Conservation (phyloP, 1,140 invertebrate species). For the Protaetia brevitarsis region DNA sequence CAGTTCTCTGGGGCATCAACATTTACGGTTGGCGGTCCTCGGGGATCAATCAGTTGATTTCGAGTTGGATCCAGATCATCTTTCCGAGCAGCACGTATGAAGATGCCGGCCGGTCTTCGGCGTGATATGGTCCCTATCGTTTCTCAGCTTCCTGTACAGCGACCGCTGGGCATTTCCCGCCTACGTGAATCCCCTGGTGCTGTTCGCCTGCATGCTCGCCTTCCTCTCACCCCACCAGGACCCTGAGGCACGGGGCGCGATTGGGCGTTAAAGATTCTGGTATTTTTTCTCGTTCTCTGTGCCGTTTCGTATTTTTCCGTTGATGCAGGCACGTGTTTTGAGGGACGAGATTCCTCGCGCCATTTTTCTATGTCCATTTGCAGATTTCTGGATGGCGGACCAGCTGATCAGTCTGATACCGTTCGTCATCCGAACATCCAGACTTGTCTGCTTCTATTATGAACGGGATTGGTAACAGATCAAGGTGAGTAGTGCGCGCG, state of each 20-base stretch:
- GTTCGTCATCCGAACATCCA: constrained; percentile 78
- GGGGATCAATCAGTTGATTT: constrained; percentile 93
- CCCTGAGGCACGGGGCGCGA: constrained; percentile 74
- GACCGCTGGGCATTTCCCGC: constrained; percentile 68
- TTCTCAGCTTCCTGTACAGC: constrained; percentile 67
- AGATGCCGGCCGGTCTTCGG: constrained; percentile 83
- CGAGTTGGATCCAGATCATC: constrained; percentile 87
- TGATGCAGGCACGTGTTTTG: constrained; percentile 35
- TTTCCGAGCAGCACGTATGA: constrained; percentile 82
- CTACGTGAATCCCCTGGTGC: constrained; percentile 71
- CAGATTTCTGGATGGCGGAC: constrained; percentile 92
- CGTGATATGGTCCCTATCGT: constrained; percentile 76
- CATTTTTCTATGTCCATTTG: constrained; percentile 84
- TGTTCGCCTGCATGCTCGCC: constrained; percentile 66
- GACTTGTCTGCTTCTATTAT: constrained; percentile 64
- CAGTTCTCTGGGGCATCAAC: constrained; percentile 86
- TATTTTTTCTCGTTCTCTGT: too few species aligned
- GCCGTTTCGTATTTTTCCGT: too few species aligned
- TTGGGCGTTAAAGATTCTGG: constrained; percentile 52
- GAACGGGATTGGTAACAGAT: constrained; percentile 51
- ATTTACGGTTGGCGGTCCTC: constrained; percentile 86
- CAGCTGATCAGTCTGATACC: constrained; percentile 79
- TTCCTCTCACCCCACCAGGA: constrained; percentile 78
- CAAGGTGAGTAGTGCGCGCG: constrained; percentile 46
- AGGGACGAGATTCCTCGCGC: constrained; percentile 70